phyloP scores from a whole-genome alignment of 2,797 vertebrate genomes.

The Echiichthys vipera region DNA sequence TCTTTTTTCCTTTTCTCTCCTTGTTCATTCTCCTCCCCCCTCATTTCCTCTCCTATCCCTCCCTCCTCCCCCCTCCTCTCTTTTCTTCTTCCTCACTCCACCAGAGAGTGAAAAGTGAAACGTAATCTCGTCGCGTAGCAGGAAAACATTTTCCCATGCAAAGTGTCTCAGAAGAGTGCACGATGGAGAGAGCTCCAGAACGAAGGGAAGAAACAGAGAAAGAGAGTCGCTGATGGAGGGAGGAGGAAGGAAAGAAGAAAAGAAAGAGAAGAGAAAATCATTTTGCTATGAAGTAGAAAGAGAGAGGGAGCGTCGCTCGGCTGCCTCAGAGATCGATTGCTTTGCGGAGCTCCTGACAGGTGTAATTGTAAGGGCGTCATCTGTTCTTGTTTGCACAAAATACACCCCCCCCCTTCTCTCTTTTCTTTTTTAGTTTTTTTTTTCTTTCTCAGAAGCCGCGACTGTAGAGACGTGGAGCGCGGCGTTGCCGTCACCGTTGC shows the following conservation, averaged over 20 bases:
- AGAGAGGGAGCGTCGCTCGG: constrained; percentile 81
- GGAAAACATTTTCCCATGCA: constrained; percentile 87
- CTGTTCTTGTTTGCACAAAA: constrained; percentile 99
- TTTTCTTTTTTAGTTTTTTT: constrained; percentile 36
- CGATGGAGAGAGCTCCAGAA: constrained; percentile 41
- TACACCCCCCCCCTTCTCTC: constrained; percentile 82
- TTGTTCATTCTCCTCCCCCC: background rate
- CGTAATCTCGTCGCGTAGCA: constrained; percentile 88
- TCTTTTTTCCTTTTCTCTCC: background rate
- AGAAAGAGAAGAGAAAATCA: constrained; percentile 87
- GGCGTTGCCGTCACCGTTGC: constrained; percentile 83
- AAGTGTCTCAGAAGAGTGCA: constrained; percentile 89
- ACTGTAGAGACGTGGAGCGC: constrained; percentile 87
- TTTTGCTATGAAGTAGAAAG: constrained; percentile 95
- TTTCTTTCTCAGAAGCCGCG: constrained; percentile 74
- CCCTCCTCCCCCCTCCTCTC: background rate
- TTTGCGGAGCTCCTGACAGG: constrained; percentile 99
- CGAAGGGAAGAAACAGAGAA: constrained; percentile 67
- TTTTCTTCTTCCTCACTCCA: background rate
- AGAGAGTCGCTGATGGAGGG: background rate
- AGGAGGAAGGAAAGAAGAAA: background rate
- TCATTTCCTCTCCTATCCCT: fast-evolving
- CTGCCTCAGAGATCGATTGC: constrained; percentile 98
- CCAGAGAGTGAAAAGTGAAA: constrained; percentile 36
- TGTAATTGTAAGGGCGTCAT: constrained; percentile 99